These are phyloP conservation scores for Sisyra nigra DNA, from an alignment of 2,888 invertebrate species.

Conservation along the genomic window DNA sequence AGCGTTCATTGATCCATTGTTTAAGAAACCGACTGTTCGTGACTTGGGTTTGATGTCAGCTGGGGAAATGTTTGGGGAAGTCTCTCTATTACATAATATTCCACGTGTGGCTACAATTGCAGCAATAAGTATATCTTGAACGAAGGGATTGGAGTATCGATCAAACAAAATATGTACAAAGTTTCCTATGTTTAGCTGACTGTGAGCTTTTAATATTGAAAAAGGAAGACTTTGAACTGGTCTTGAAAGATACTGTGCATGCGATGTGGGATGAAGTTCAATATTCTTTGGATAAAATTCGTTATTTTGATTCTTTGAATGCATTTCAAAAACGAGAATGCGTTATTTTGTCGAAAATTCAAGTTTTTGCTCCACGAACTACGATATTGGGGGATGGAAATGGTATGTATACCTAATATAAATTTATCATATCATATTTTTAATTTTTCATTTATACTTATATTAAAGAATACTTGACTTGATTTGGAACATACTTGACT, in stretches of 20 bases:
- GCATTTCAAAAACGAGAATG: background rate
- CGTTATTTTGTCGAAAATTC: background rate
- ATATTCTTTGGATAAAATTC: background rate
- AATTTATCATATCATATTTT: too few species aligned
- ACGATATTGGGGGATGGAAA: background rate
- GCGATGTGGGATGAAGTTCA: conserved; percentile 1
- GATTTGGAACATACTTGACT: too few species aligned
- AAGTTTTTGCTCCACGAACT: background rate
- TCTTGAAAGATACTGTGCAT: background rate
- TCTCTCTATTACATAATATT: conserved; percentile 43
- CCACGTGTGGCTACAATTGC: conserved; percentile 42
- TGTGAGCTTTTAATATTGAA: background rate
- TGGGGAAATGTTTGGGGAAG: conserved; percentile 51
- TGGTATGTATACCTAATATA: background rate
- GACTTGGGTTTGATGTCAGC: conserved; percentile 35
- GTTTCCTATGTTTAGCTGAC: background rate
- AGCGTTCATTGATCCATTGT: conserved; percentile 31
- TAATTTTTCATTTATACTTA: too few species aligned
- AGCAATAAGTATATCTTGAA: conserved; percentile 30
- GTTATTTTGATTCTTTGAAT: background rate
- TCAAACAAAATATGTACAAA: background rate
- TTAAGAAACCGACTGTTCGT: conserved; percentile 29
- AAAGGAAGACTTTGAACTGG: background rate
- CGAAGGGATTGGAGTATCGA: background rate
- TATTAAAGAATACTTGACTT: too few species aligned